Conservation (phyloP, 2,797 vertebrate genomes). For the Botia kubotai region DNA sequence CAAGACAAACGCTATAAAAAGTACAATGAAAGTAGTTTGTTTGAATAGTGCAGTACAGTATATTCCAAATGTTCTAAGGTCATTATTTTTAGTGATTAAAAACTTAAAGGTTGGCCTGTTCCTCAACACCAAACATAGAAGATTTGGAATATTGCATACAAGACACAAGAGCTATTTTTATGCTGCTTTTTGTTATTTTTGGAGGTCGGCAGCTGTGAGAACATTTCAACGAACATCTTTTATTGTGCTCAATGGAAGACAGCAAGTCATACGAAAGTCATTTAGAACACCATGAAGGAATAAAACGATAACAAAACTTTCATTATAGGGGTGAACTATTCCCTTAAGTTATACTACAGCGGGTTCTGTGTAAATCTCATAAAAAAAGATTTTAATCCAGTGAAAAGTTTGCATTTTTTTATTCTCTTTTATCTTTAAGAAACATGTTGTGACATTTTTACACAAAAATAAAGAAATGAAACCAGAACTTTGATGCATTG, state of each 20-base stretch:
- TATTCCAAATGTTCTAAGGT: too few relatives aligned
- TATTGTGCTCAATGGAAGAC: background rate
- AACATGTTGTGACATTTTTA: background rate
- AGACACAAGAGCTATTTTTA: too few relatives aligned
- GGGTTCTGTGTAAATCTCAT: background rate
- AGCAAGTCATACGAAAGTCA: background rate
- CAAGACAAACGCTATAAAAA: too few relatives aligned
- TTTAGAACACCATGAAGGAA: background rate
- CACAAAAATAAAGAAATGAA: background rate
- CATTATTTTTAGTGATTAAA: too few relatives aligned
- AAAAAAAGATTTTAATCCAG: background rate
- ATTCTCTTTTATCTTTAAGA: background rate
- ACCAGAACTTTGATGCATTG: background rate
- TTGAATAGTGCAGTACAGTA: too few relatives aligned
- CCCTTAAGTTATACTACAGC: background rate
- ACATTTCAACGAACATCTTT: too few relatives aligned
- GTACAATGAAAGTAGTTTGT: too few relatives aligned
- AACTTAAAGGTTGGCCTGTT: too few relatives aligned
- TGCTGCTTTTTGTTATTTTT: too few relatives aligned
- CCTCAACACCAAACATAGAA: too few relatives aligned
- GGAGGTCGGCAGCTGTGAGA: too few relatives aligned
- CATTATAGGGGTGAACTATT: background rate
- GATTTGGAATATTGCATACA: too few relatives aligned
- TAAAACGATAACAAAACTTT: background rate
- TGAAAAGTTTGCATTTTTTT: background rate